Percentiles rank a stretch among this genome's conserved stretches.
Evolutionary conservation across 2,888 invertebrate species (phyloP).

Genomic region (Falcaria lacertinaria): DNA sequence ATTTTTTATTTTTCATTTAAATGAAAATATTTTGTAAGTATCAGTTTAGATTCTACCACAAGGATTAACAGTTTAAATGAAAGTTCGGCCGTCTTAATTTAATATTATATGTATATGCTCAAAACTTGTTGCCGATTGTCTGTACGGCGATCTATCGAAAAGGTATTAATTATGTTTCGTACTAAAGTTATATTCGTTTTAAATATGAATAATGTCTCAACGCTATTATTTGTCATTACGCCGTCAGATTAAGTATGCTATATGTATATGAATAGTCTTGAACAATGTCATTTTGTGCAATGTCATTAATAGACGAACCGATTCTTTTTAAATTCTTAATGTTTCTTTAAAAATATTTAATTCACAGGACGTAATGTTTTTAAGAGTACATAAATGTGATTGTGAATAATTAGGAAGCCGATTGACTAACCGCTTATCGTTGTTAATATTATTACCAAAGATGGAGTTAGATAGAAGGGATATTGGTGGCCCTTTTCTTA

Average conservation of each 20-base stretch:
- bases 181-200: constrained; percentile 16
- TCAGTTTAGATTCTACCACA: not conserved
- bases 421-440: constrained; percentile 59
- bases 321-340: too few relatives aligned
- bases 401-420: constrained; percentile 48
- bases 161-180: not conserved
- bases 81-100: too few relatives aligned
- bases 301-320: too few relatives aligned
- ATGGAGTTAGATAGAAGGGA: constrained; percentile 60
- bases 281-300: too few relatives aligned
- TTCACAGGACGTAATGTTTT: constrained; percentile 31
- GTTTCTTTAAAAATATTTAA: too few relatives aligned
- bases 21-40: not conserved
- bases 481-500: constrained; percentile 53
- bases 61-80: not conserved
- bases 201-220: constrained; percentile 14
- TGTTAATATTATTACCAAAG: constrained; percentile 76
- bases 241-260: too few relatives aligned
- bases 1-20: not conserved
- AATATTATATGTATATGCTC: not conserved
- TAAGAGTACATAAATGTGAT: constrained; percentile 39
- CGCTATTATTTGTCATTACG: too few relatives aligned
- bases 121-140: not conserved
- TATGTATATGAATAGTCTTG: too few relatives aligned
- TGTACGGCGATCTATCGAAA: not conserved